These are phyloP conservation scores for Myotis yumanensis DNA, from an alignment of 2,113 vertebrate genomes.

Conservation along the genomic window DNA sequence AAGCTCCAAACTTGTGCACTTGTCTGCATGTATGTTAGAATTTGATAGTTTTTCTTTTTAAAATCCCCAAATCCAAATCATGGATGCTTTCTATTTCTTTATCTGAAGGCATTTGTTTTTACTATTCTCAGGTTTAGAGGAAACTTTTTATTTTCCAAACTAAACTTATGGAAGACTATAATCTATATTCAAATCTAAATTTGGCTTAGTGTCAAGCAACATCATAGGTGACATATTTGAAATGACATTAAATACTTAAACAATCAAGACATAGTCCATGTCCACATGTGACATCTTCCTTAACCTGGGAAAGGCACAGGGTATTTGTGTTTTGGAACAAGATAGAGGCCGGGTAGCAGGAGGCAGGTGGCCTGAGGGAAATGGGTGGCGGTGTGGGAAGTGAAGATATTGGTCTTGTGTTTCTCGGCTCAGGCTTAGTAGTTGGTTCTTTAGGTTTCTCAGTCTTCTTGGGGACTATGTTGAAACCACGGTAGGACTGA, in stretches of 20 bases:
- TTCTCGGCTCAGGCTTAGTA: neutral
- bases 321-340: neutral
- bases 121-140: conserved; percentile 25
- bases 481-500: conserved; percentile 11
- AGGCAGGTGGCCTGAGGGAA: neutral
- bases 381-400: neutral
- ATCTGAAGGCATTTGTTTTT: conserved; percentile 12
- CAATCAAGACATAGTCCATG: neutral
- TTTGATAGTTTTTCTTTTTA: conserved; percentile 24
- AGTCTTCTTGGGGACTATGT: conserved; percentile 26
- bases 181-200: conserved; percentile 17
- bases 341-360: neutral
- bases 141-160: conserved; percentile 37
- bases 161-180: neutral
- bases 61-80: conserved; percentile 27
- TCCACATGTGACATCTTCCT: neutral
- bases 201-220: neutral
- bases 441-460: neutral
- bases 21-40: neutral
- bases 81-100: neutral
- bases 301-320: neutral
- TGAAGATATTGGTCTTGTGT: neutral
- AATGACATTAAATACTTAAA: neutral
- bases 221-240: neutral
- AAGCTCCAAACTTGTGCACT: neutral